Conservation (phyloP, 1,140 invertebrate species). For the Choristoneura fumiferana region DNA sequence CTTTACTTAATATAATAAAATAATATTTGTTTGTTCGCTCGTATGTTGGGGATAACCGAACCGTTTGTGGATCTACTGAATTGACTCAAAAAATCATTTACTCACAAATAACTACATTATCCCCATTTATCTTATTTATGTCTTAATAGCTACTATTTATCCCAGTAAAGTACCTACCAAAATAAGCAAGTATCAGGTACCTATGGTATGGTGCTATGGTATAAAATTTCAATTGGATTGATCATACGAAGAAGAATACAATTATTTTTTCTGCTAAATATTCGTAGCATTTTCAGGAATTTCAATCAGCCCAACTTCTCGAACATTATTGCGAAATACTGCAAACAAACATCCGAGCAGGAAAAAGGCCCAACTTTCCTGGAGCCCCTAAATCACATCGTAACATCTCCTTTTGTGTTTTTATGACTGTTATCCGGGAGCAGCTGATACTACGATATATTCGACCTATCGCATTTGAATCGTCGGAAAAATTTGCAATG, state of each 20-base stretch:
- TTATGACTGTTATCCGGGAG: conserved; percentile 17
- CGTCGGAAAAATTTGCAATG: neutral
- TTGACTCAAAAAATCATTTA: neutral
- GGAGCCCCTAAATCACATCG: conserved; percentile 16
- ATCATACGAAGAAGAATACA: neutral
- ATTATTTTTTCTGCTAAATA: neutral
- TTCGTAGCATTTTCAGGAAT: neutral
- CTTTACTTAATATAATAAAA: no score
- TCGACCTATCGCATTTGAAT: conserved; percentile 16
- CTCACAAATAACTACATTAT: neutral
- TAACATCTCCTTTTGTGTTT: conserved; percentile 17
- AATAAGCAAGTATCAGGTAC: no score
- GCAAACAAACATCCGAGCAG: conserved; percentile 9
- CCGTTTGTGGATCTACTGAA: neutral
- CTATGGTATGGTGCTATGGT: no score
- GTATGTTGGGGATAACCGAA: no score
- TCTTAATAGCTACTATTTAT: no score
- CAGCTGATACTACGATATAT: conserved; percentile 18
- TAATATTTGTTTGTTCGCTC: no score
- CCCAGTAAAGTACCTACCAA: no score
- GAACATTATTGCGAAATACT: conserved; percentile 16
- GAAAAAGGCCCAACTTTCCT: neutral
- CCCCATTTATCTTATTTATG: no score
- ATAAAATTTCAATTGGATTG: no score
- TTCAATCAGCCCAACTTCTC: conserved; percentile 11